Conservation (phyloP, 2,888 invertebrate genomes). For the Uropetala carovei region DNA sequence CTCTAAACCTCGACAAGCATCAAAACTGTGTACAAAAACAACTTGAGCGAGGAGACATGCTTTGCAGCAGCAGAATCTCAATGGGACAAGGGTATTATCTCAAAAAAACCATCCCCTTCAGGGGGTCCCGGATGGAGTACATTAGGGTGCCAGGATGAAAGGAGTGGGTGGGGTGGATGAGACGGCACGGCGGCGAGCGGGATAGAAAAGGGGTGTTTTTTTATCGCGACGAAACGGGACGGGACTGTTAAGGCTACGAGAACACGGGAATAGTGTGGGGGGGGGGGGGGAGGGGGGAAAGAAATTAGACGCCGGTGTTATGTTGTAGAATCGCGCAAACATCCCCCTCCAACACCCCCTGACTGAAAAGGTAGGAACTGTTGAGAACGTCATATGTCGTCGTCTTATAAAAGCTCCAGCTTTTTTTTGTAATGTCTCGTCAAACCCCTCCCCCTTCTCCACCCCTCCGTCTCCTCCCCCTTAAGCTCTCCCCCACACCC, state of each 20-base stretch:
- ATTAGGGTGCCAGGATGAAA: not conserved
- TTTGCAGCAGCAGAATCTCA: not conserved
- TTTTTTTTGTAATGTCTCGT: not conserved
- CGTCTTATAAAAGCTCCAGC: not conserved
- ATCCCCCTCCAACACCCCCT: not conserved
- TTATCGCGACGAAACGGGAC: not conserved
- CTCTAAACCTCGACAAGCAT: not conserved
- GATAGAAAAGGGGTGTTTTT: not conserved
- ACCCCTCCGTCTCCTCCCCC: not conserved
- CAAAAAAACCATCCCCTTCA: not conserved
- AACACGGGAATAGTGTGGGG: not conserved
- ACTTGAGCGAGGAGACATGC: not conserved
- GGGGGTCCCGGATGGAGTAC: not conserved
- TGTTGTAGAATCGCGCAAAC: conserved; percentile 11
- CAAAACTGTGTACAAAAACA: not conserved
- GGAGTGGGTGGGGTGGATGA: not conserved
- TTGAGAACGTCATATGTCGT: conserved; percentile 28
- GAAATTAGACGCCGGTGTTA: conserved; percentile 12
- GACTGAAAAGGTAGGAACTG: conserved; percentile 15
- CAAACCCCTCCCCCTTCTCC: not conserved
- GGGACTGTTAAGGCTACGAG: not conserved
- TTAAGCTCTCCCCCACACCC: not conserved
- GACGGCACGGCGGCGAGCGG: not conserved
- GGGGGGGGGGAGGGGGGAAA: too few relatives aligned
- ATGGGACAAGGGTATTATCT: not conserved